Evolutionary conservation across 2,797 vertebrate genomes (phyloP), one percentile per base, ranked within the genome.

Genomic region (Poeciliopsis infans): DNA sequence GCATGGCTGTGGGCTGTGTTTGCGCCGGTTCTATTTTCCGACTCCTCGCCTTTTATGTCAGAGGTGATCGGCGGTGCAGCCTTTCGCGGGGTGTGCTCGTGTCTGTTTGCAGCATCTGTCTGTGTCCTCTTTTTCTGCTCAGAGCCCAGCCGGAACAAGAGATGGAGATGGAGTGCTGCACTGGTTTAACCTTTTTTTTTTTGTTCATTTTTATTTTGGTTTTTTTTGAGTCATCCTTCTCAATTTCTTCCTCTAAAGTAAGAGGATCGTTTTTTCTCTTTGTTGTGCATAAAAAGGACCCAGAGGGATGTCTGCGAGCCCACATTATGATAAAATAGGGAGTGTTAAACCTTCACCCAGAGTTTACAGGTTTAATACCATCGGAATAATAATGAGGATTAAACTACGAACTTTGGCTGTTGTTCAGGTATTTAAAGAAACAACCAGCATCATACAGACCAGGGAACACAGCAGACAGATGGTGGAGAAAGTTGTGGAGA

Each of bases 101-200:
- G 74, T 75, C 59, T 51, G 47, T 82, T 7, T 81, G 74, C 57
- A 75, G 83, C 76, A 12, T 72, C 36, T 72, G 49, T 61, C 72
- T 25, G 59, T 15, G 66, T 75, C 68, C 69, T 55, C 57, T 72
- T 81, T 81, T 81, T 66, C 28, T 84, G 79, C 78, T 76, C 90
- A 86, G 91, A 86, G 89, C 88, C 84, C 88, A 88, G 49, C 83
- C 71, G 20, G 84, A 79, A 68, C 55, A 51, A 72, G 79, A 74
- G 53, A 64, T 2, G 4, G 75, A 85, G 84, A 64, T 74, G 45
- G 18, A 36, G 64, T 72, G 75, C 82, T 74, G 49, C 36, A 28
- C 31, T 80, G 57, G 41, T 76, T 68, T 46, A 6, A 28, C 5
- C 36, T 47, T 78, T 39, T 20, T 76, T 45, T 39, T 16, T 43